phyloP scores from a whole-genome alignment of 1,140 invertebrate species.

The Apis florea region DNA sequence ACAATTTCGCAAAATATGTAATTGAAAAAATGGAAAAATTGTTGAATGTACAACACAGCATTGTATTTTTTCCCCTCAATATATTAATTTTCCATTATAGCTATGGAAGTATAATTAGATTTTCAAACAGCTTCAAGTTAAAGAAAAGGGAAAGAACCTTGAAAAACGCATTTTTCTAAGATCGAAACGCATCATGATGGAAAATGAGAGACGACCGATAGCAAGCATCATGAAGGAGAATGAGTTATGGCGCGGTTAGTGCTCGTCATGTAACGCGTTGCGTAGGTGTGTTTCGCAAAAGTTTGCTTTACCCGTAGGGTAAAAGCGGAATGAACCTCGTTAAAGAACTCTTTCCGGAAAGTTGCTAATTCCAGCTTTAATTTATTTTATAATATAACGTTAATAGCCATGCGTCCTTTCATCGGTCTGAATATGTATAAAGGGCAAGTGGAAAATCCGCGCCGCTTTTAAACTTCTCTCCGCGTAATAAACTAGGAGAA shows the following conservation, averaged over 20 bases:
- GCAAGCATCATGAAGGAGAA: slow-evolving; percentile 16
- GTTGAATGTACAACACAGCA: slow-evolving; percentile 54
- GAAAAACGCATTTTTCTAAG: slow-evolving; percentile 67
- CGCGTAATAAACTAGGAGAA: not conserved
- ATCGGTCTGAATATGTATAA: not conserved
- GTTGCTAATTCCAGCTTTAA: slow-evolving; percentile 56
- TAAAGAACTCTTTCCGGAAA: slow-evolving; percentile 59
- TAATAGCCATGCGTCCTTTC: slow-evolving; percentile 14
- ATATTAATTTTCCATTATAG: slow-evolving; percentile 74
- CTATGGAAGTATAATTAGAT: slow-evolving; percentile 60
- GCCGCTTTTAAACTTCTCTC: slow-evolving; percentile 9
- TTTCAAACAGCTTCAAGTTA: slow-evolving; percentile 60
- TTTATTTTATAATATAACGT: slow-evolving; percentile 30
- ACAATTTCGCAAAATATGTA: not conserved
- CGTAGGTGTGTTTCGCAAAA: slow-evolving; percentile 61
- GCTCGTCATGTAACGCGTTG: slow-evolving; percentile 45
- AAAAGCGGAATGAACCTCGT: slow-evolving; percentile 50
- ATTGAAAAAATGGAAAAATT: not conserved
- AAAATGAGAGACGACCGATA: slow-evolving; percentile 20
- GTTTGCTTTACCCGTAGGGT: slow-evolving; percentile 48
- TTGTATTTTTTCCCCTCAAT: slow-evolving; percentile 44
- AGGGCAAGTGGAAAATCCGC: not conserved
- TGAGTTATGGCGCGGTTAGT: not conserved
- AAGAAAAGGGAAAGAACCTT: slow-evolving; percentile 45
- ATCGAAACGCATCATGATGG: slow-evolving; percentile 39